Conservation (phyloP, 2,888 invertebrate species). For the Morpho helenor region DNA sequence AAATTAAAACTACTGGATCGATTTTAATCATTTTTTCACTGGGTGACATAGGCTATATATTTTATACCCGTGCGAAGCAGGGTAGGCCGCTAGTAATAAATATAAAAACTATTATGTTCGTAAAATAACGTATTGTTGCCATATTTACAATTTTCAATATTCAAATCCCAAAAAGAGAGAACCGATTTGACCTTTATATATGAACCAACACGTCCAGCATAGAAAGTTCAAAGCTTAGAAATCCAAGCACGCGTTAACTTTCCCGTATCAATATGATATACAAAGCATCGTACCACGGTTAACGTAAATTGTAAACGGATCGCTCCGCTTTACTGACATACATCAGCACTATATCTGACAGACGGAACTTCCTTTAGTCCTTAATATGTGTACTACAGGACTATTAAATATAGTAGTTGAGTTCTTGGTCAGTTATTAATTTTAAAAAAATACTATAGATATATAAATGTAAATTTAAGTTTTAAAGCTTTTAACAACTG, state of each 20-base stretch:
- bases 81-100: no score
- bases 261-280: slow-evolving; percentile 33
- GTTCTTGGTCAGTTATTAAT: no score
- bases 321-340: slow-evolving; percentile 15
- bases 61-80: no score
- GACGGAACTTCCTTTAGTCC: no score
- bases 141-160: slow-evolving; percentile 9
- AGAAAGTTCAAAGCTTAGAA: slow-evolving; percentile 38
- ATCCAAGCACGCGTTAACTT: slow-evolving; percentile 37
- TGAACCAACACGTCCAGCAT: slow-evolving; percentile 28
- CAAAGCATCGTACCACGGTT: slow-evolving; percentile 21
- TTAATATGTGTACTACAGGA: no score
- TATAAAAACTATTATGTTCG: background rate
- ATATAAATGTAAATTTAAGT: no score
- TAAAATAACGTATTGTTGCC: background rate
- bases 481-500: no score
- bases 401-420: no score
- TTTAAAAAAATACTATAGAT: no score
- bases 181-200: slow-evolving; percentile 33
- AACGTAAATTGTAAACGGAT: slow-evolving; percentile 25
- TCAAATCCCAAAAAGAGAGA: slow-evolving; percentile 33
- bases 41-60: no score
- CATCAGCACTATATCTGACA: background rate
- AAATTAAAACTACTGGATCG: no score
- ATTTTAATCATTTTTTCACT: no score